A percentile compares a stretch with the other conserved stretches of the same genome.
Evolutionary conservation across 2,113 vertebrate genomes (phyloP).

Genomic region (Oophaga pumilio): DNA sequence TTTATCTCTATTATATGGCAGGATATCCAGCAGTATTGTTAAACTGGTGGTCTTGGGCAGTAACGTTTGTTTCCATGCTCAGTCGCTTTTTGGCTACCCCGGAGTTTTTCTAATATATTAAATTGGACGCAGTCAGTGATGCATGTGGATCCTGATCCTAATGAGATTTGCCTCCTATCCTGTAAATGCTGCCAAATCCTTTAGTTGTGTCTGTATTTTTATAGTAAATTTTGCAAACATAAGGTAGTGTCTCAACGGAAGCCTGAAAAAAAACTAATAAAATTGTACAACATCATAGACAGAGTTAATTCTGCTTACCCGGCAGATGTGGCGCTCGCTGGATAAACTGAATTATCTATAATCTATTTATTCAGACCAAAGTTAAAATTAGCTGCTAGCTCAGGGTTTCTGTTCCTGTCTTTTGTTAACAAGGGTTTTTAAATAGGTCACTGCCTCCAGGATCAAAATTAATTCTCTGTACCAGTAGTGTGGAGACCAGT

Average conservation of each 20-base stretch:
- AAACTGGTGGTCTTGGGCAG: neutral
- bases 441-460: slow-evolving; percentile 22
- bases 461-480: slow-evolving; percentile 18
- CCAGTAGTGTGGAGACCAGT: neutral
- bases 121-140: slow-evolving; percentile 19
- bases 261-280: neutral
- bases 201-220: neutral
- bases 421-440: neutral
- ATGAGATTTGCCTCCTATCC: neutral
- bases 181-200: neutral
- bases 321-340: neutral
- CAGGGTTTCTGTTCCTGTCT: neutral
- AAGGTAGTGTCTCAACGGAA: neutral
- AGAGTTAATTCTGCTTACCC: neutral
- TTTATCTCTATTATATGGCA: neutral
- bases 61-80: neutral
- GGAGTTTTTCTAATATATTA: slow-evolving; percentile 31
- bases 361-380: slow-evolving; percentile 21
- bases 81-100: neutral
- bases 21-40: neutral
- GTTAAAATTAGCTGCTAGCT: slow-evolving; percentile 7
- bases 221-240: neutral
- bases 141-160: neutral
- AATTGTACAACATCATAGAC: slow-evolving; percentile 1
- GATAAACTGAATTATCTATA: neutral